Base-by-base conservation (phyloP, 2,113 vertebrate species). In the Agapornis roseicollis region DNA sequence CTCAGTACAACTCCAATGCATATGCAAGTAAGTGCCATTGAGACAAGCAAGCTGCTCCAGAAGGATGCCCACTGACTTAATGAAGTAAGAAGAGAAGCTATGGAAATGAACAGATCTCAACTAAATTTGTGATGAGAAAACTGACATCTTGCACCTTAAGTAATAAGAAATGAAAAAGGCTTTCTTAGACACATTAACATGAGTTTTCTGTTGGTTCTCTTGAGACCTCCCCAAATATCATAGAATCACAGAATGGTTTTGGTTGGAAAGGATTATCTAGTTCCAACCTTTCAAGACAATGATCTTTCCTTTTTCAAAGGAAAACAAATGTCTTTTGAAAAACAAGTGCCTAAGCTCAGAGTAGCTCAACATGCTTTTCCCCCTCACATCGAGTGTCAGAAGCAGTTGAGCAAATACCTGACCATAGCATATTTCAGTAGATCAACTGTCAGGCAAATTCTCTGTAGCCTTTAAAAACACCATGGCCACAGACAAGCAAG, bases 381-480 rank as follows among this genome's bases (percentile, higher is more conserved):
- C 73, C 29, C 37, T 72, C 44, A 58, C 71, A 89, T 72, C 80
- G 79, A 92, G 68, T 47, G 80, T 44, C 91, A 96, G 47, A 56
- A 85, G 83, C 41, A 86, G 80, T 1, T 4, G 33, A 88, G 41
- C 44, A 90, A 83, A 88, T 14, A 82, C 50, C 71, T 61, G 83
- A 71, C 64, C 47, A 17, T 17, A 35, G 52, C 50, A 72, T 76
- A 74, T 80, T 93, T 94, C 88, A 95, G 93, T 49, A 92, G 37
- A 88, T 88, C 80, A 88, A 47, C 61, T 85, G 84, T 80, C 93
- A 94, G 61, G 61, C 19, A 85, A 90, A 76, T 79, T 87, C 58
- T 76, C 14, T 61, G 89, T 37, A 55, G 29, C 58, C 60, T 80
- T 83, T 18, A 52, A 56, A 68, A 77, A 86, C 61, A 44, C 0